These are phyloP conservation scores for Cataglyphis rosenhaueri DNA, from an alignment of 2,888 invertebrate species.

Conservation along the genomic window DNA sequence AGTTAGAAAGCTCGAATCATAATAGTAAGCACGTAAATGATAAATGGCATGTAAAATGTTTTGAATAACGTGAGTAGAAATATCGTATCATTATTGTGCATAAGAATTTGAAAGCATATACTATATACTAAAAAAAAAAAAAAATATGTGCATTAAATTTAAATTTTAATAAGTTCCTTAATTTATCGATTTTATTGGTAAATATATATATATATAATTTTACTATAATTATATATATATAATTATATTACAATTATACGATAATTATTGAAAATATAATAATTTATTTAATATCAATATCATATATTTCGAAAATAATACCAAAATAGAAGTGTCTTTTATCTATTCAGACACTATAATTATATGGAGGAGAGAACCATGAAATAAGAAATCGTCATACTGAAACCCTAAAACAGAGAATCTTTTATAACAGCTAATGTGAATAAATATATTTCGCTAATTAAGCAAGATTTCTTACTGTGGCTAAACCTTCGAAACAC, in stretches of 20 bases:
- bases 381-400: constrained; percentile 33
- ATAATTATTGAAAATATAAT: too few species aligned
- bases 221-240: not conserved
- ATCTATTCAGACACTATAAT: not conserved
- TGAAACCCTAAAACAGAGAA: constrained; percentile 21
- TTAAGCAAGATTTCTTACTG: constrained; percentile 36
- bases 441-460: not conserved
- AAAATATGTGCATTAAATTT: not conserved
- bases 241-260: too few species aligned
- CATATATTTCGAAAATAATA: not conserved
- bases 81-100: not conserved
- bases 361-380: constrained; percentile 5
- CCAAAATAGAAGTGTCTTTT: not conserved
- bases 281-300: too few species aligned
- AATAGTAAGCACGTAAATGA: not conserved
- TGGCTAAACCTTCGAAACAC: constrained; percentile 31
- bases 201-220: not conserved
- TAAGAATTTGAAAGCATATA: not conserved
- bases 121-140: not conserved
- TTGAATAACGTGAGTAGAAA: not conserved
- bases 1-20: not conserved
- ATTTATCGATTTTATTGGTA: not conserved
- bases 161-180: not conserved
- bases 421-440: not conserved
- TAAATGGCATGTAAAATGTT: not conserved